phyloP scores from a whole-genome alignment of 1,140 invertebrate genomes.

The Probaryconus sp. region DNA sequence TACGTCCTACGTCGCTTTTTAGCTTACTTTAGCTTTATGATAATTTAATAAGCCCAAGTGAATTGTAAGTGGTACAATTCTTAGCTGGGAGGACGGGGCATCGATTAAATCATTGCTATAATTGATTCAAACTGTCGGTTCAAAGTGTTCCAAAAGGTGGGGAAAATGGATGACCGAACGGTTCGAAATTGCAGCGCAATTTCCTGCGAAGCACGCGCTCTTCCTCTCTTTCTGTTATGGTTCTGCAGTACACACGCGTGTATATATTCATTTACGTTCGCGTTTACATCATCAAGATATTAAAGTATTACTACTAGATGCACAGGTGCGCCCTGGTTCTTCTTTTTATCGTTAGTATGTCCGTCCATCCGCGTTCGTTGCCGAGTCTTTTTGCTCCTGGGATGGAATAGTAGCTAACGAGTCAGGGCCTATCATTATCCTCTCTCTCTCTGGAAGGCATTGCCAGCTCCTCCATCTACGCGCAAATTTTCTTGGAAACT shows the following conservation, averaged over 20 bases:
- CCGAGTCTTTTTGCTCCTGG: conserved; percentile 69
- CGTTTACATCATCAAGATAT: conserved; percentile 76
- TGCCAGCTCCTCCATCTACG: conserved; percentile 62
- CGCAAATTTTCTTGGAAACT: conserved; percentile 73
- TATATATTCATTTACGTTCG: conserved; percentile 75
- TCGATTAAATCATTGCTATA: conserved; percentile 43
- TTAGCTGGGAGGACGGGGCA: conserved; percentile 3
- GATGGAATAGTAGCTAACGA: conserved; percentile 70
- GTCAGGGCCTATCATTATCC: conserved; percentile 76
- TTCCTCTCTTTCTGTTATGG: conserved; percentile 31
- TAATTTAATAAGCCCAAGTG: conserved; percentile 50
- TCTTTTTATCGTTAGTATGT: conserved; percentile 60
- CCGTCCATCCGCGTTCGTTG: conserved; percentile 60
- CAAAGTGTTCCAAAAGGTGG: conserved; percentile 23
- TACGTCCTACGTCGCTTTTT: conserved; percentile 25
- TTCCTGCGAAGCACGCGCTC: conserved; percentile 42
- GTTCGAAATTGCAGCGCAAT: conserved; percentile 56
- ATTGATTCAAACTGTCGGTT: conserved; percentile 35
- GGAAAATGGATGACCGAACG: conserved; percentile 31
- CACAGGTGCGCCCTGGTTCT: conserved; percentile 75
- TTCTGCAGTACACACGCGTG: conserved; percentile 41
- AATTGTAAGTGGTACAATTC: conserved; percentile 34
- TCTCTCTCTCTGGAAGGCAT: conserved; percentile 68
- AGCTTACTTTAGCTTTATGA: conserved; percentile 53
- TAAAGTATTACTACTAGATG: conserved; percentile 73